Evolutionary conservation across 2,888 invertebrate genomes (phyloP).

Genomic region (Hecatera dysodea): DNA sequence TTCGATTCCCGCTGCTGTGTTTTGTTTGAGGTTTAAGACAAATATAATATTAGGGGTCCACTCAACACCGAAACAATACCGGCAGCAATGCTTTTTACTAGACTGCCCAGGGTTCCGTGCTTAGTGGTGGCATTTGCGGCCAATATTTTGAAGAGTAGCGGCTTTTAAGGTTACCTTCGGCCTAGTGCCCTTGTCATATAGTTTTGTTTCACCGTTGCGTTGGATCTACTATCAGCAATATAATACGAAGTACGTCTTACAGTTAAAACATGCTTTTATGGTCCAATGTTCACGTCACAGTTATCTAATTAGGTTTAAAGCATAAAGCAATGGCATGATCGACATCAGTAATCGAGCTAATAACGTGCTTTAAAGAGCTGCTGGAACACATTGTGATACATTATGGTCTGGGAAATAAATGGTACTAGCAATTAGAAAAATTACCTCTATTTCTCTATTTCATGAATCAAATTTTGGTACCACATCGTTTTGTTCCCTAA

Average conservation of each 20-base stretch:
- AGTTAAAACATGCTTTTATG: background rate
- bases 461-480: no score
- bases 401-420: background rate
- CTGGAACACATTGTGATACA: background rate
- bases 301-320: slow-evolving; percentile 6
- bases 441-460: no score
- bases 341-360: background rate
- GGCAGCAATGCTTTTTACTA: background rate
- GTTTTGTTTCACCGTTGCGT: no score
- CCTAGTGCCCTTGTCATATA: no score
- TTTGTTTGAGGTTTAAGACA: background rate
- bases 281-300: background rate
- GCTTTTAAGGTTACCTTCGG: no score
- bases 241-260: background rate
- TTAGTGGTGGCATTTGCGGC: no score
- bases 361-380: background rate
- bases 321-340: background rate
- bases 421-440: background rate
- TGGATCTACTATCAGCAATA: no score
- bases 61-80: no score
- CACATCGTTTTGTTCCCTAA: no score
- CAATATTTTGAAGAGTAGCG: no score
- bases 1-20: background rate
- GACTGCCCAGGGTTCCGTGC: background rate
- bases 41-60: no score